phyloP scores from a whole-genome alignment of 37 sponge, comb jelly and placozoan species.

The Hexactinellida sp. region DNA sequence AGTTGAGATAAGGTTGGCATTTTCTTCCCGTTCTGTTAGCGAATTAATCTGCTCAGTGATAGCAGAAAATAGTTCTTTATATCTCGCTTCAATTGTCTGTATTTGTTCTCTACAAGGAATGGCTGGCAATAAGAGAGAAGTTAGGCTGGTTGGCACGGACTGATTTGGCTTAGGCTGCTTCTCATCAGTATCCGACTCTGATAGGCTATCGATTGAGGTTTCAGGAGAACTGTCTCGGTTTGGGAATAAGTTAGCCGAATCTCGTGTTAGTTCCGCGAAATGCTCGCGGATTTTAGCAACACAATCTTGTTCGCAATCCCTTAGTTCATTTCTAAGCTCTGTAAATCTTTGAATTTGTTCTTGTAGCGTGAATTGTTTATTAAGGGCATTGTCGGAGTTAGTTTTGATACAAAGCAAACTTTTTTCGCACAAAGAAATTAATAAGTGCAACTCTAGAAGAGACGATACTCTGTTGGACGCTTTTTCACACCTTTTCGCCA shows the following conservation, averaged over 20 bases:
- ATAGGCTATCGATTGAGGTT: background rate
- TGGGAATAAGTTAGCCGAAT: background rate
- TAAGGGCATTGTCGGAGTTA: background rate
- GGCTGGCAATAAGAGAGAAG: background rate
- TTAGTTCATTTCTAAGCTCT: background rate
- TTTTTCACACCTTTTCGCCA: background rate
- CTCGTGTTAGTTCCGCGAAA: background rate
- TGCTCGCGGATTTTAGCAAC: background rate
- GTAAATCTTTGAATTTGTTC: background rate
- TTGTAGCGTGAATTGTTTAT: background rate
- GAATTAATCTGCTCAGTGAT: background rate
- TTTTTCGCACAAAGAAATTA: constrained; percentile 4
- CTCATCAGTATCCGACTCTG: constrained; percentile 4
- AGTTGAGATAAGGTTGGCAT: background rate
- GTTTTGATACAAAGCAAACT: background rate
- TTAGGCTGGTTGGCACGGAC: background rate
- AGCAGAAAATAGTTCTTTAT: background rate
- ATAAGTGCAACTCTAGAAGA: background rate
- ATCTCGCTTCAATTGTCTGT: background rate
- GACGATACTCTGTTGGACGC: background rate
- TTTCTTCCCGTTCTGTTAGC: background rate
- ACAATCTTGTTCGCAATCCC: background rate
- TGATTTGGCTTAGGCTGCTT: background rate
- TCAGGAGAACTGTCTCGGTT: background rate
- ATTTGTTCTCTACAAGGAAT: constrained; percentile 15